Conservation (phyloP, 2,113 vertebrate genomes). For the Otus sunia region DNA sequence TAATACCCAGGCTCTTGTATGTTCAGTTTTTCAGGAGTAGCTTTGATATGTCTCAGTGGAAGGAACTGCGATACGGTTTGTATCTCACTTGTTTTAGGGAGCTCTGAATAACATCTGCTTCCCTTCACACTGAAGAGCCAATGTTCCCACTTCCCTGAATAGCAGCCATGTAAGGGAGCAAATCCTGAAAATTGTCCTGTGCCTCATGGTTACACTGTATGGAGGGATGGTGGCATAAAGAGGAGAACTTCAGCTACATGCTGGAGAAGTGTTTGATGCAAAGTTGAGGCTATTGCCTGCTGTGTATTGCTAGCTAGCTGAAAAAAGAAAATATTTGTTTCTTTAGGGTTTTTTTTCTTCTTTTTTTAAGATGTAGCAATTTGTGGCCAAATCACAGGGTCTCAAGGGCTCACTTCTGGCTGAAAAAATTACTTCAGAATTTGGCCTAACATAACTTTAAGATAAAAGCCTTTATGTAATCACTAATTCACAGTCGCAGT, state of each 20-base stretch:
- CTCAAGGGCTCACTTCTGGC: not conserved
- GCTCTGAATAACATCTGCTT: not conserved
- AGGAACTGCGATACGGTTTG: not conserved
- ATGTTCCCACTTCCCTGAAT: not conserved
- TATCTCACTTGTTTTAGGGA: not conserved
- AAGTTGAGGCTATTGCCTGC: not conserved
- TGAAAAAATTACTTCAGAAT: not conserved
- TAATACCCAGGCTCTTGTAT: not conserved
- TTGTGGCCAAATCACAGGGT: not conserved
- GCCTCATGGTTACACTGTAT: rapidly evolving
- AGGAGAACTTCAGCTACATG: not conserved
- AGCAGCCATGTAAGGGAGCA: not conserved
- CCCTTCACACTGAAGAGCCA: not conserved
- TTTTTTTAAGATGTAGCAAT: not conserved
- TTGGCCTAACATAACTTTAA: conserved; percentile 21
- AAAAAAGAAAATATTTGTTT: not conserved
- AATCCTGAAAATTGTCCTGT: not conserved
- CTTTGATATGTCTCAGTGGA: not conserved
- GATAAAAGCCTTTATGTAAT: conserved; percentile 38
- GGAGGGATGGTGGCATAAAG: not conserved
- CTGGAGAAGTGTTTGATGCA: not conserved
- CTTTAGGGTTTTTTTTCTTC: not conserved
- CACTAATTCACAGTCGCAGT: not conserved
- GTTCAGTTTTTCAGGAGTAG: not conserved
- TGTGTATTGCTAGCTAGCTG: not conserved